Percentiles rank a stretch among this genome's conserved stretches.
These are phyloP conservation scores for Oncorhynchus nerka DNA, from an alignment of 2,113 vertebrate species.

Conservation along the genomic window DNA sequence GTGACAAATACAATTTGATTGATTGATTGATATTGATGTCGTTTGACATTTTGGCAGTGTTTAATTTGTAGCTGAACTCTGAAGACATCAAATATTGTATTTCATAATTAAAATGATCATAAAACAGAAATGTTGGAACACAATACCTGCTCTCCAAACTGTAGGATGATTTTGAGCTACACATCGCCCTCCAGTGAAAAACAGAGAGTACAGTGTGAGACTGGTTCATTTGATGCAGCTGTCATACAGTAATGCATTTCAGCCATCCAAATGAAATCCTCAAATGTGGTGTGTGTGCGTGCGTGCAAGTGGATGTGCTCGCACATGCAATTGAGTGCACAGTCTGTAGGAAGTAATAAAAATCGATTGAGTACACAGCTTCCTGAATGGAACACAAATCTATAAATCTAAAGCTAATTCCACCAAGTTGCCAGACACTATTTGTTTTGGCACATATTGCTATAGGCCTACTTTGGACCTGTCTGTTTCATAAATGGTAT, in stretches of 20 bases:
- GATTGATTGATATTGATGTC: not conserved
- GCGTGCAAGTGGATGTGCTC: no score
- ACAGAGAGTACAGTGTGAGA: not conserved
- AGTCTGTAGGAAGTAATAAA: not conserved
- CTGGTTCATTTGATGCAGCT: not conserved
- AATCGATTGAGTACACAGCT: not conserved
- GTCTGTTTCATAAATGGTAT: not conserved
- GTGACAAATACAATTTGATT: not conserved
- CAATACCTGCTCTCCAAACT: not conserved
- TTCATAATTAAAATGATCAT: not conserved
- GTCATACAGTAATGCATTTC: not conserved
- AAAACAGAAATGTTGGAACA: not conserved
- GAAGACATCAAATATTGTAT: not conserved
- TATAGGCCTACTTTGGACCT: not conserved
- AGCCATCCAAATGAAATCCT: not conserved
- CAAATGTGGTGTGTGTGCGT: not conserved
- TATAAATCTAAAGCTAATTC: not conserved
- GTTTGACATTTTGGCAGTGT: not conserved
- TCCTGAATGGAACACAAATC: not conserved
- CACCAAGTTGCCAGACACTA: not conserved
- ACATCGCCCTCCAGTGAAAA: not conserved
- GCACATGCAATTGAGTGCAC: not conserved
- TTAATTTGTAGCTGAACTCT: not conserved
- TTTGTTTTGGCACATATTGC: not conserved
- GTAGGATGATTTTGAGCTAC: not conserved